Conservation (phyloP, 2,113 vertebrate genomes). For the Rousettus leschenaultii region DNA sequence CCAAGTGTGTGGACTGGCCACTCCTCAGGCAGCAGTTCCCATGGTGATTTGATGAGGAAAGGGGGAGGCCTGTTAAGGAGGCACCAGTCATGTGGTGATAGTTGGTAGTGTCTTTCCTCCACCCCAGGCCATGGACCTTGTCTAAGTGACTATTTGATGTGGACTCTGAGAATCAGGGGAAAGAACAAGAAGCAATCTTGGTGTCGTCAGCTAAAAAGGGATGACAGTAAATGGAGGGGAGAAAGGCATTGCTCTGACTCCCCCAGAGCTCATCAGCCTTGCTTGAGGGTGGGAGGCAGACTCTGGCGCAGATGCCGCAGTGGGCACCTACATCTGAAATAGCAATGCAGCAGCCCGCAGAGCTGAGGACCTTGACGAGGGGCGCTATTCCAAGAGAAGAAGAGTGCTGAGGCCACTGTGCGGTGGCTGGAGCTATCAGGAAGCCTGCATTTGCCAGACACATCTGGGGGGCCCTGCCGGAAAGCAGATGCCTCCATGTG, state of each 20-base stretch:
- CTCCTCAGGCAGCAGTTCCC: neutral
- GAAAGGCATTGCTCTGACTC: neutral
- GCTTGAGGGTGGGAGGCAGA: no score
- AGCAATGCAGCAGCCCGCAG: neutral
- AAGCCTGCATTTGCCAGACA: neutral
- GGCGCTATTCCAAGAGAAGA: neutral
- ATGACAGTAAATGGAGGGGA: neutral
- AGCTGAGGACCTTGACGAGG: neutral
- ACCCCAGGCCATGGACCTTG: no score
- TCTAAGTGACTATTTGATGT: neutral
- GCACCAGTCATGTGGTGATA: neutral
- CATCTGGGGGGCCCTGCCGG: neutral
- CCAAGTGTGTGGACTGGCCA: accelerated
- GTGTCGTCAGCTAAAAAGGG: neutral
- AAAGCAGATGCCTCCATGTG: neutral
- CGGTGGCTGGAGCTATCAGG: neutral
- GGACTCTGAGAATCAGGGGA: neutral
- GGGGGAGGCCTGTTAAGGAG: neutral
- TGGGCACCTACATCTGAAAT: neutral
- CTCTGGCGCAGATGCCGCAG: neutral
- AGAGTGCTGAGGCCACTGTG: neutral
- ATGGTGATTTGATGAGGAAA: neutral
- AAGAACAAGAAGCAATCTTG: neutral
- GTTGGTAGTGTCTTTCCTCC: neutral
- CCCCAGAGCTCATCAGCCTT: neutral